A percentile compares a stretch with the other conserved stretches of the same genome.
Evolutionary conservation across 2,113 vertebrate genomes (phyloP).

Genomic region (Nipponia nippon): DNA sequence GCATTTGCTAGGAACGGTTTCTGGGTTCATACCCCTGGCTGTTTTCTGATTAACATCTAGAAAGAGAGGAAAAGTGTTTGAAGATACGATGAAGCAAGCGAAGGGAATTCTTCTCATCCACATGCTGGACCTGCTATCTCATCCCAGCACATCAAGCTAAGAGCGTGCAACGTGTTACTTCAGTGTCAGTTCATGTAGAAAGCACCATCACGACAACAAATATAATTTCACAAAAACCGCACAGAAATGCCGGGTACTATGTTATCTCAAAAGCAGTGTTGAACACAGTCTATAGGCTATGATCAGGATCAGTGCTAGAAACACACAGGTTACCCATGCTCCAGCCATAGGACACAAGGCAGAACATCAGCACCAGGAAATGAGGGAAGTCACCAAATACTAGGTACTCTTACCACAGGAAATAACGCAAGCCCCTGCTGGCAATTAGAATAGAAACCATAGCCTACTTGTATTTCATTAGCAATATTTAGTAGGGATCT

Average conservation of each 20-base stretch:
- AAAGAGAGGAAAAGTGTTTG: background rate
- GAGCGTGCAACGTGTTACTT: accelerated
- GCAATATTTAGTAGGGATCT: background rate
- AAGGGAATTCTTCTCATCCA: background rate
- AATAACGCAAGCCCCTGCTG: background rate
- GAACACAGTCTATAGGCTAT: background rate
- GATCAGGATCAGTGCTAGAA: background rate
- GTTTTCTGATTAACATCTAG: background rate
- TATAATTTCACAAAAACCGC: background rate
- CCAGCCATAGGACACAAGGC: background rate
- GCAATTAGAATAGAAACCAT: background rate
- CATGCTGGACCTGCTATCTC: background rate
- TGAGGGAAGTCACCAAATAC: background rate
- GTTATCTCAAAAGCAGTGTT: background rate
- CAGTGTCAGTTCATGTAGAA: background rate
- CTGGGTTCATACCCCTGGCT: background rate
- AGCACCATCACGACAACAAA: background rate
- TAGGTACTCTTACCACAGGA: background rate
- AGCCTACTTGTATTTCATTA: background rate
- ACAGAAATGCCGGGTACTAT: background rate
- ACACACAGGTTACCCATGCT: background rate
- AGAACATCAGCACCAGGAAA: background rate
- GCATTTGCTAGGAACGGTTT: background rate
- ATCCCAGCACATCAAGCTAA: background rate
- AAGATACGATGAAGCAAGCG: background rate